Conservation (phyloP, 2,797 vertebrate genomes). For the Gila robusta region DNA sequence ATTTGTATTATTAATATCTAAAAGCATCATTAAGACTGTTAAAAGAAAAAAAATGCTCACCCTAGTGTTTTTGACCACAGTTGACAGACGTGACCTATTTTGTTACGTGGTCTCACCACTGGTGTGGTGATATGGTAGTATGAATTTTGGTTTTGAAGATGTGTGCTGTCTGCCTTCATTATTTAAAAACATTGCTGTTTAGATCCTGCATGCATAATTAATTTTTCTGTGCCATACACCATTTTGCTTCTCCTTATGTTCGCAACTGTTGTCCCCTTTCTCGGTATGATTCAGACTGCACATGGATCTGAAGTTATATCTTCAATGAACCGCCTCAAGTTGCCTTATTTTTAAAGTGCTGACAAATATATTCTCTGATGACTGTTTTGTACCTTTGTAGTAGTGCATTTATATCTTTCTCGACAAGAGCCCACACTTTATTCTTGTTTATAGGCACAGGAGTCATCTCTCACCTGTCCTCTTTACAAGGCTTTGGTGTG, state of each 20-base stretch:
- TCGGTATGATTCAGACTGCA: neutral
- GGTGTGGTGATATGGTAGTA: neutral
- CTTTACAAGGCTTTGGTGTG: neutral
- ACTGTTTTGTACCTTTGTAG: slow-evolving; percentile 11
- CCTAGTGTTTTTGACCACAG: neutral
- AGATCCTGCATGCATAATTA: slow-evolving; percentile 37
- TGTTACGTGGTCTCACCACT: neutral
- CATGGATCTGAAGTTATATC: neutral
- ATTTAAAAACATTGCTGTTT: slow-evolving; percentile 65
- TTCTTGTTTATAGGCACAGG: slow-evolving; percentile 28
- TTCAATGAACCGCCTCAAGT: neutral
- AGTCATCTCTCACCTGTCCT: slow-evolving; percentile 32
- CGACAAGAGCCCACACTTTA: slow-evolving; percentile 1
- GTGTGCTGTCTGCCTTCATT: slow-evolving; percentile 57
- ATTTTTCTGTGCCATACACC: slow-evolving; percentile 14
- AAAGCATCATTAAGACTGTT: neutral
- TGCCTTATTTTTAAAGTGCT: neutral
- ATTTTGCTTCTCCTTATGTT: slow-evolving; percentile 25
- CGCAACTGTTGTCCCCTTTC: neutral
- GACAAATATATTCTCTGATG: neutral
- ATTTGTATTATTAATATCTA: neutral
- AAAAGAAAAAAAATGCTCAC: neutral
- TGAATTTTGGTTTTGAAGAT: slow-evolving; percentile 51
- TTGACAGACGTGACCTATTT: neutral
- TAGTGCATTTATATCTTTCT: slow-evolving; percentile 23